phyloP scores from a whole-genome alignment of 2,113 vertebrate species.

The cattle (Bos taurus) region DNA sequence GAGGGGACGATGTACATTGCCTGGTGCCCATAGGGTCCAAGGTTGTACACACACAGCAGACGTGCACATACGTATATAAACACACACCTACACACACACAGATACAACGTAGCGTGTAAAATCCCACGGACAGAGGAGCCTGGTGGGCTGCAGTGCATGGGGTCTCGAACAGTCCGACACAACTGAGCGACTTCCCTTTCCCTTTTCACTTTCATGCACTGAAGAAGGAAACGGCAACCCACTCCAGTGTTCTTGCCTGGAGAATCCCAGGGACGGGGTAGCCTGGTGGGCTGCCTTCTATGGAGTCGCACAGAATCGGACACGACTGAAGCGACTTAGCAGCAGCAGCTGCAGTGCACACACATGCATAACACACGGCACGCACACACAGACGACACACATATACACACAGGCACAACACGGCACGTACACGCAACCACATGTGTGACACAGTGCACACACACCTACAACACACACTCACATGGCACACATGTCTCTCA shows the following conservation, averaged over 20 bases:
- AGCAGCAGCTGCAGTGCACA: no score
- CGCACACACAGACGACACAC: neutral
- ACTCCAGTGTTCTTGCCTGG: no score
- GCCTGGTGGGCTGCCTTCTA: no score
- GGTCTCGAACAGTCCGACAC: no score
- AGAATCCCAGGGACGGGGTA: no score
- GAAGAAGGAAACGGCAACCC: no score
- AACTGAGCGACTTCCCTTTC: no score
- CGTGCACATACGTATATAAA: rapidly evolving
- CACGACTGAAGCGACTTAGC: no score
- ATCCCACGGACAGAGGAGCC: no score
- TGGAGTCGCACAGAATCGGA: rapidly evolving
- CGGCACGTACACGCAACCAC: neutral
- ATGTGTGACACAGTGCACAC: rapidly evolving
- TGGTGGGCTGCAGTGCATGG: no score
- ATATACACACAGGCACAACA: neutral
- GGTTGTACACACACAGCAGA: neutral
- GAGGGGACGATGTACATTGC: neutral
- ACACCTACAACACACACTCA: neutral
- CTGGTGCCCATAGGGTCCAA: rapidly evolving
- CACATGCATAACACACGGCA: neutral
- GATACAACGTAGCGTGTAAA: rapidly evolving
- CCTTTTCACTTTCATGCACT: no score
- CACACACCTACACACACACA: neutral
- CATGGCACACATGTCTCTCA: rapidly evolving